Percentiles rank a stretch among this genome's conserved stretches.
These are phyloP conservation scores for Adelosebastes latens DNA, from an alignment of 2,797 vertebrate species.

Conservation along the genomic window DNA sequence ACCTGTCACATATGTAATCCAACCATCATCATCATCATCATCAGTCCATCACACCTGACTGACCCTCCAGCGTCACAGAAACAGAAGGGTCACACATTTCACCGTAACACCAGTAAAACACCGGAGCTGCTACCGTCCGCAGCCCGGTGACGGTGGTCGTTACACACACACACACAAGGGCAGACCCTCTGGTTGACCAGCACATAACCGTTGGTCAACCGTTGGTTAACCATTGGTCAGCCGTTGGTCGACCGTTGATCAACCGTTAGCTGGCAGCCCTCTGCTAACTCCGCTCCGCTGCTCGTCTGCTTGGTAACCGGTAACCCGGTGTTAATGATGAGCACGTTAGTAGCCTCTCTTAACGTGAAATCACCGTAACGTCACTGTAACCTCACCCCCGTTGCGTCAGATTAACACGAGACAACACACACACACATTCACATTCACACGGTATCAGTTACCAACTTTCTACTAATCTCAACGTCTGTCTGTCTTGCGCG, in stretches of 20 bases:
- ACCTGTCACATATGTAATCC: no score
- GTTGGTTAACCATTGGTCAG: not conserved
- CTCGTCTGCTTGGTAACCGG: slow-evolving; percentile 22
- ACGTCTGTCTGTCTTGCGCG: slow-evolving; percentile 35
- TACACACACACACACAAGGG: slow-evolving; percentile 1
- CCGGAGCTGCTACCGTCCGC: not conserved
- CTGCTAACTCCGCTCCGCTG: slow-evolving; percentile 4
- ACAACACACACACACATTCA: not conserved
- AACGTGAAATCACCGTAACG: slow-evolving; percentile 61
- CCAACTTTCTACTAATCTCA: slow-evolving; percentile 67
- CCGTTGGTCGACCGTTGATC: slow-evolving; percentile 26
- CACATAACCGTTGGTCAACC: not conserved
- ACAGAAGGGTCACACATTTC: slow-evolving; percentile 14
- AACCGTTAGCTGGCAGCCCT: slow-evolving; percentile 26
- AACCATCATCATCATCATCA: no score
- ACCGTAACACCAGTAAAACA: slow-evolving; percentile 8
- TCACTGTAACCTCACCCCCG: slow-evolving; percentile 69
- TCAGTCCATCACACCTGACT: not conserved
- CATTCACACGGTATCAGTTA: slow-evolving; percentile 45
- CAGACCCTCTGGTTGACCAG: slow-evolving; percentile 40
- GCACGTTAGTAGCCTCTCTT: slow-evolving; percentile 1
- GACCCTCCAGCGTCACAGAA: not conserved
- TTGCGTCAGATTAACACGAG: slow-evolving; percentile 62
- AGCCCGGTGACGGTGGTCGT: slow-evolving; percentile 13
- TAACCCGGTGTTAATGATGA: slow-evolving; percentile 12